Base-by-base conservation (phyloP, 2,113 vertebrate species). In the Salvator merianae region DNA sequence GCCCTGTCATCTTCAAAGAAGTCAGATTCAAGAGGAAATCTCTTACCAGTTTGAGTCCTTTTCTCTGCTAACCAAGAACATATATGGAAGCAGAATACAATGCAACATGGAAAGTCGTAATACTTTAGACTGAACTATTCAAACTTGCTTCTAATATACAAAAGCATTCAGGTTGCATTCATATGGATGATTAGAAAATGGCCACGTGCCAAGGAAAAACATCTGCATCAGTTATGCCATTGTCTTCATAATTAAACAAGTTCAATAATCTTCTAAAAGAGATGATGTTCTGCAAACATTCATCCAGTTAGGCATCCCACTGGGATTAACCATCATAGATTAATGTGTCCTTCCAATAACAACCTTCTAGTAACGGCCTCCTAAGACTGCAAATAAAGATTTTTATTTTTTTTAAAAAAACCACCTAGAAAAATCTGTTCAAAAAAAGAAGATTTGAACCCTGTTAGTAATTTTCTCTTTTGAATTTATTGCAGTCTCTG, bases 381-480 rank as follows among this genome's bases (percentile, higher is more conserved):
- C 5, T 59, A 59, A 20, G 28, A 47, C 12, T 63, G 71, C 4
- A 70, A 70, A 62, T 78, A 53, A 63, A 43, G n/a, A 26, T 71
- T 59, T 59, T 59, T 36, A n/a, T n/a, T n/a, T n/a, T n/a, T n/a
- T n/a, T n/a, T n/a, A n/a, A n/a, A n/a, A n/a, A 68, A 75, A 75
- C 69, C 22, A 77, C n/a, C 10, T 5, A 2, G 18, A 12, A 26
- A 16, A 71, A 12, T 83, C 32, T n/a, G 38, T 14, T 83, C 30
- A 76, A 16, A 38, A 28, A 14, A 66, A 55, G 26, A 28, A 83
- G 68, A 43, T 22, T 73, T 87, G 59, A 40, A 87, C 77, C 63
- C 74, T 82, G 74, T 66, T 72, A 66, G 55, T 38, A 47, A 87
- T 87, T 72, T 78, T 87, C 80, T 55, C 59, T 83, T 78, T 32